Evolutionary conservation across 2,797 vertebrate species (phyloP), one percentile per base, ranked within the genome.

Genomic region (Glyptemys insculpta): DNA sequence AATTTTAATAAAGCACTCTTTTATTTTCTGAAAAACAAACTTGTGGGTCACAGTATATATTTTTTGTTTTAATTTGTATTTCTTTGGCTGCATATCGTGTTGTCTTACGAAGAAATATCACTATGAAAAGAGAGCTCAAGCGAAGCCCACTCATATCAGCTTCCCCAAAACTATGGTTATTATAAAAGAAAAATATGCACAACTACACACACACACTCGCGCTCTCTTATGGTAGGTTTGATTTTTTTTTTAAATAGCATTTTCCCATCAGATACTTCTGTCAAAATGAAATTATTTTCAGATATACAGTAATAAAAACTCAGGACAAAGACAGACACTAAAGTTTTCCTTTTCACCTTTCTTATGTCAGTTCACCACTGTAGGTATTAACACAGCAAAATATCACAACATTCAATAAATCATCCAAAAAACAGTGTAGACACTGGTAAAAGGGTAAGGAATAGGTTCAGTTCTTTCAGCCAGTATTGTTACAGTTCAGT

Each of bases 11-110:
- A 93, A 94, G 93, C 5, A 0, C 93, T 92, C 93, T 88, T 94
- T 92, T 89, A 44, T 93, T 96, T 96, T 91, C 86, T 92, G 90
- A 81, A 50, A 90, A 56, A 94, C 47, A 89, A 34, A 15, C 53
- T 86, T 87, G 82, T 94, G 47, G 82, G 52, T 16, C 86, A 52
- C 87, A 54, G 87, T 57, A 94, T 79, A 74, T 15, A 72, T 1
- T 81, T 88, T 78, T 49, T 49, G 15, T 16, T 49, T 49, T 78
- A 47, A 78, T 49, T 90, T 80, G 41, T 92, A 37, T 52, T 82
- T 90, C 83, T 90, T 94, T 90, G 80, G 86, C 93, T 92, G 81
- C 41, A 90, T 78, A 49, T 47, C 1, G 78, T 91, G 88, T 79
- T 79, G 31, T 90, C 56, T 83, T 95, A 29, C 41, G 27, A 88